These are phyloP conservation scores for Listronotus oregonensis DNA, from an alignment of 1,140 invertebrate genomes.

Conservation along the genomic window DNA sequence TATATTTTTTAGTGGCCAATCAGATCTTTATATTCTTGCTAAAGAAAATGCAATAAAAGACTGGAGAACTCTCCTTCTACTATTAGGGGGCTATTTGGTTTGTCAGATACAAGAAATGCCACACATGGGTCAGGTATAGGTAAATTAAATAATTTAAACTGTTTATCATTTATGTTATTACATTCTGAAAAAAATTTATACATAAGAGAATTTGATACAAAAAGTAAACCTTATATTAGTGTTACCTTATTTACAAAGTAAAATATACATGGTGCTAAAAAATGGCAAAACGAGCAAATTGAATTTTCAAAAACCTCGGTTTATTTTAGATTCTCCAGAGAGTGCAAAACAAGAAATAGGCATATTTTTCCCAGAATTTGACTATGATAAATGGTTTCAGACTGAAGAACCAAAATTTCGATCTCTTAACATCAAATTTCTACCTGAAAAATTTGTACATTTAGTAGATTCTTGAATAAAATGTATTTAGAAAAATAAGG, in stretches of 20 bases:
- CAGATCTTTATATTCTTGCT: constrained; percentile 78
- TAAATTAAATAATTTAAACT: constrained; percentile 7
- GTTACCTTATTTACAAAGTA: too few relatives aligned
- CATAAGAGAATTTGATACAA: too few relatives aligned
- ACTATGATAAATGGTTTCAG: constrained; percentile 62
- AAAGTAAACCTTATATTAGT: too few relatives aligned
- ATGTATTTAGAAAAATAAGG: background rate
- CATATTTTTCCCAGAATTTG: constrained; percentile 84
- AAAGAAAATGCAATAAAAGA: constrained; percentile 68
- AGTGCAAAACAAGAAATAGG: constrained; percentile 77
- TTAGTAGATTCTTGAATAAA: constrained; percentile 19
- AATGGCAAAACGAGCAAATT: too few relatives aligned
- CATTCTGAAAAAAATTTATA: too few relatives aligned
- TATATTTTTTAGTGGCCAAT: constrained; percentile 76
- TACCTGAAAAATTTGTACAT: constrained; percentile 42
- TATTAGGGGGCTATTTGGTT: constrained; percentile 80
- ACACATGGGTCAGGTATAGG: constrained; percentile 83
- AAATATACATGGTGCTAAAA: too few relatives aligned
- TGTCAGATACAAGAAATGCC: constrained; percentile 91
- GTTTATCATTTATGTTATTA: too few relatives aligned
- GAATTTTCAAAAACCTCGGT: too few relatives aligned
- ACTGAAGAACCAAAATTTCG: constrained; percentile 59
- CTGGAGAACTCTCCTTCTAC: constrained; percentile 81
- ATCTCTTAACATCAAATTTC: constrained; percentile 35
- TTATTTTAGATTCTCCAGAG: constrained; percentile 75